Base-by-base conservation (phyloP, 2,113 vertebrate genomes). In the Macrotis lagotis region DNA sequence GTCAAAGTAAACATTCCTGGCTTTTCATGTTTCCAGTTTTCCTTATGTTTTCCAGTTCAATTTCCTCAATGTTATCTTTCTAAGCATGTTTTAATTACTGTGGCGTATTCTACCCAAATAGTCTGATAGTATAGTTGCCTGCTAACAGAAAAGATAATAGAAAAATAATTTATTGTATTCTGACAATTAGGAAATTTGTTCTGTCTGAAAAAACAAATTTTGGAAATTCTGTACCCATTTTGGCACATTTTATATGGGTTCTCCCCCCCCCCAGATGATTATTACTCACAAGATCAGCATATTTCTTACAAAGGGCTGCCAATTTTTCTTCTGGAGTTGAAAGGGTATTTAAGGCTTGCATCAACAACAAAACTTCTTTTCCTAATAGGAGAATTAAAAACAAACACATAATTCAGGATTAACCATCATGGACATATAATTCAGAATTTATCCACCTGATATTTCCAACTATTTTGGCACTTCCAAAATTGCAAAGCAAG, bases 271-370 rank as follows among this genome's bases (percentile, higher is more conserved):
- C 90, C 91, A 59, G 94, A 50, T 93, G 50, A 97, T 96, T 97
- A 99, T 99, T 98, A 99, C 99, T 98, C 98, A 99, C 99, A 98
- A 99, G 98, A 98, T 99, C 99, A 91, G 99, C 99, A 94, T 99
- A 99, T 98, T 99, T 99, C 98, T 99, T 99, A 98, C 99, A 99
- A 97, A 99, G 98, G 97, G 99, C 99, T 94, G 99, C 99, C 96
- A 99, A 98, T 96, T 99, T 99, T 98, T 99, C 99, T 96, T 99
- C 99, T 48, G 99, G 99, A 94, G 99, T 99, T 94, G 99, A 98
- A 52, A 99, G 98, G 0, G 99, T 99, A 96, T 99, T 99, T 97
- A 99, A 98, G 31, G 99, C 99, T 98, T 99, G 99, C 99, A 99
- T 99, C 98, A 99, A 95, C 97, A 99, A 98, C 88, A 99, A 98